A percentile compares a stretch with the other conserved stretches of the same genome.
phyloP scores from a whole-genome alignment of 2,888 invertebrate species.

The Lepas anatifera region DNA sequence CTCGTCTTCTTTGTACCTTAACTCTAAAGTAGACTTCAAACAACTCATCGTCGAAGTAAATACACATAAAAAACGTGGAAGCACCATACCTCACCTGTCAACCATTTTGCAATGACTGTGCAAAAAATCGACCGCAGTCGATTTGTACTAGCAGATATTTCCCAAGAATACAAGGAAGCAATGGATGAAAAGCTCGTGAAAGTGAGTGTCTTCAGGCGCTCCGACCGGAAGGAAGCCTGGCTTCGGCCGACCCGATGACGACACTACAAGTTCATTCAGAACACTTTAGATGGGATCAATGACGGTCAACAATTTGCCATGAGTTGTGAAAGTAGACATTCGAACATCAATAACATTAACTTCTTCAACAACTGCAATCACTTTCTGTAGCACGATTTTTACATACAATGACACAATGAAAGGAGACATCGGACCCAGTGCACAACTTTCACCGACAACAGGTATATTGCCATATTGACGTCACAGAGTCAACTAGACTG shows the following conservation, averaged over 20 bases:
- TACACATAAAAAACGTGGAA: not conserved
- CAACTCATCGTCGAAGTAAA: not conserved
- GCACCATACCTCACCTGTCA: slow-evolving; percentile 2
- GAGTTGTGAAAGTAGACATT: too few relatives aligned
- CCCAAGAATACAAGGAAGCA: not conserved
- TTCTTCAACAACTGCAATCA: too few relatives aligned
- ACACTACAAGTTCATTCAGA: too few relatives aligned
- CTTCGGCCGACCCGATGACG: not conserved
- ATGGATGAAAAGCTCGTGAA: not conserved
- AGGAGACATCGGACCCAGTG: too few relatives aligned
- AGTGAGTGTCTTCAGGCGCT: not conserved
- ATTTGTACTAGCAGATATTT: slow-evolving; percentile 6
- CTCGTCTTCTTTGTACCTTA: slow-evolving; percentile 10
- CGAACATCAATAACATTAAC: too few relatives aligned
- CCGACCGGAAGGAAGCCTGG: not conserved
- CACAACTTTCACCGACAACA: too few relatives aligned
- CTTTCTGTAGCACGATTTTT: too few relatives aligned
- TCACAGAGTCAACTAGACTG: too few relatives aligned
- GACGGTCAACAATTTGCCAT: too few relatives aligned
- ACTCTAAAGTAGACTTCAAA: not conserved
- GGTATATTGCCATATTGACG: too few relatives aligned
- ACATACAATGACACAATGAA: too few relatives aligned
- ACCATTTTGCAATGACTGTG: slow-evolving; percentile 10
- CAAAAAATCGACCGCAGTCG: slow-evolving; percentile 4
- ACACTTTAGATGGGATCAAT: too few relatives aligned